A percentile compares a stretch with the other conserved stretches of the same genome.
These are phyloP conservation scores for Auanema sp. DNA, from an alignment of 2,888 invertebrate species.

Conservation along the genomic window DNA sequence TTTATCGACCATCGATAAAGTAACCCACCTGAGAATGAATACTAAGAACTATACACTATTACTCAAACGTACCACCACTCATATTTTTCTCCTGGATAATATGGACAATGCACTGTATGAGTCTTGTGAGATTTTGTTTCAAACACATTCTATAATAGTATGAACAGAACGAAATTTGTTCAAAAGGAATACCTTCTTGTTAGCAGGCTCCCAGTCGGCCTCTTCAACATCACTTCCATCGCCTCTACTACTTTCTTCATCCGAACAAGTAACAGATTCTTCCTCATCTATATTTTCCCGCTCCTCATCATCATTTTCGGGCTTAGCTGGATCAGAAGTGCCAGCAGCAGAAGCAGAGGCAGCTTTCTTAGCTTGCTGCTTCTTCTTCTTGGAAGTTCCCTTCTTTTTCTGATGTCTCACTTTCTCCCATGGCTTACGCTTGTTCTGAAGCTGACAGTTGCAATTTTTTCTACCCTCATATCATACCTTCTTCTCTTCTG, in stretches of 20 bases:
- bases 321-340: no score
- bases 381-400: slow-evolving; percentile 33
- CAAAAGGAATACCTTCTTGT: slow-evolving; percentile 9
- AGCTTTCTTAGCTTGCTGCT: slow-evolving; percentile 18
- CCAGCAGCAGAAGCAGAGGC: no score
- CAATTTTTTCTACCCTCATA: not conserved
- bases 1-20: slow-evolving; percentile 79
- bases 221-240: slow-evolving; percentile 42
- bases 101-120: slow-evolving; percentile 94
- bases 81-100: slow-evolving; percentile 90
- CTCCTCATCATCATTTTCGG: slow-evolving; percentile 15
- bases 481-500: not conserved
- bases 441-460: slow-evolving; percentile 21
- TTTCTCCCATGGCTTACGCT: slow-evolving; percentile 49
- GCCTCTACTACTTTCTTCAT: slow-evolving; percentile 21
- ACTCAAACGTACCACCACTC: slow-evolving; percentile 80
- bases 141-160: slow-evolving; percentile 20
- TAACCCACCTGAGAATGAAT: slow-evolving; percentile 76
- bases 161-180: not conserved
- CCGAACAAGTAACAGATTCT: slow-evolving; percentile 65
- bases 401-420: slow-evolving; percentile 42
- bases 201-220: slow-evolving; percentile 38
- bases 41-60: not conserved
- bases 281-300: slow-evolving; percentile 63
- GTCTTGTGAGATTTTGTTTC: slow-evolving; percentile 86